phyloP scores from a whole-genome alignment of 2,888 invertebrate genomes.

The Eupithecia vulgata region DNA sequence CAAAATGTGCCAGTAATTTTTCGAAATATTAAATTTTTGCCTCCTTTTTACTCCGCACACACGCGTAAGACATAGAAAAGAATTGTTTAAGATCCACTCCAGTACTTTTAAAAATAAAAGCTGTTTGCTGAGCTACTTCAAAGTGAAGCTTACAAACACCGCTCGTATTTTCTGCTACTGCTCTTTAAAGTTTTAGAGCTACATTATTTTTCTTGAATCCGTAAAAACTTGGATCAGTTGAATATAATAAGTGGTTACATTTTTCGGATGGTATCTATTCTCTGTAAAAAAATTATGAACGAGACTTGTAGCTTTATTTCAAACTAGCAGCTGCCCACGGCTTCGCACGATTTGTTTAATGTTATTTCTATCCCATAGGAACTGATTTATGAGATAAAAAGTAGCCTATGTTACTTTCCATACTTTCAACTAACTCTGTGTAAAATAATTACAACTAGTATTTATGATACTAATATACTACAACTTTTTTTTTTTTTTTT shows the following conservation, averaged over 20 bases:
- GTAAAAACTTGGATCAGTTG: not conserved
- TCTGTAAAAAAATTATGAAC: not conserved
- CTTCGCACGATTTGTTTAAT: too few relatives aligned
- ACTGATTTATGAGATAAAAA: too few relatives aligned
- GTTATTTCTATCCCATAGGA: too few relatives aligned
- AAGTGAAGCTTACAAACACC: not conserved
- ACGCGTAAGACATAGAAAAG: not conserved
- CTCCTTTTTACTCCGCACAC: not conserved
- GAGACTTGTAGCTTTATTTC: not conserved
- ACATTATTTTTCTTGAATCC: not conserved
- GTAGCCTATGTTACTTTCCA: too few relatives aligned
- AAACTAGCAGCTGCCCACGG: too few relatives aligned
- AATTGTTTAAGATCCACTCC: not conserved
- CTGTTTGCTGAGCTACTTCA: not conserved
- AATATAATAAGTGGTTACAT: not conserved
- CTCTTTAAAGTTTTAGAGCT: not conserved
- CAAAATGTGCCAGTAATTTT: too few relatives aligned
- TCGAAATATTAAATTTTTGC: too few relatives aligned
- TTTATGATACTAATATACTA: too few relatives aligned
- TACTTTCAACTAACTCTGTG: too few relatives aligned
- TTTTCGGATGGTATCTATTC: not conserved
- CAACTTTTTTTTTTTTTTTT: too few relatives aligned
- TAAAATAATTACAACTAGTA: too few relatives aligned
- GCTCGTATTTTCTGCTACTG: conserved; percentile 1
- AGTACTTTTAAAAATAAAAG: not conserved